A percentile compares a stretch with the other conserved stretches of the same genome.
Conservation (phyloP, 2,888 invertebrate species). For the Anticlea derivata region DNA sequence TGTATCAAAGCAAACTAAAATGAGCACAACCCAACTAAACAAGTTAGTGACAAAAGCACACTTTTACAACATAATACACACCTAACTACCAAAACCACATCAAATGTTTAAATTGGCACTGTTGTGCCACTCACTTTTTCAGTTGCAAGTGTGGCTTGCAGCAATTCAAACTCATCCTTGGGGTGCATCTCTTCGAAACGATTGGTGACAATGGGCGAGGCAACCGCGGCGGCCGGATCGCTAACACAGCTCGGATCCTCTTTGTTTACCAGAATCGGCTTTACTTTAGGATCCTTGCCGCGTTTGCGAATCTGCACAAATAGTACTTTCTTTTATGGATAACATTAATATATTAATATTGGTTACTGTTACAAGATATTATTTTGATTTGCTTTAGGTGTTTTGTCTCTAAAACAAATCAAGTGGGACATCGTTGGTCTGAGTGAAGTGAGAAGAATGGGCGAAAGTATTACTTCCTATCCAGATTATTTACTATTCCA, state of each 20-base stretch:
- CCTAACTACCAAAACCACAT: constrained; percentile 17
- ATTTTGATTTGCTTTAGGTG: no score
- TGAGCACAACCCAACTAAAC: neutral
- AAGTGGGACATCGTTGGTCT: no score
- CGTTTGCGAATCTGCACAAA: constrained; percentile 86
- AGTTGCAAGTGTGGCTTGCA: constrained; percentile 66
- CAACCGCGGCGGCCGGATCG: constrained; percentile 73
- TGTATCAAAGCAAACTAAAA: constrained; percentile 4
- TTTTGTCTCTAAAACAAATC: no score
- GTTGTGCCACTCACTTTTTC: constrained; percentile 75
- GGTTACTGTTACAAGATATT: neutral
- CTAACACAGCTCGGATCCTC: constrained; percentile 85
- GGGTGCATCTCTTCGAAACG: constrained; percentile 91
- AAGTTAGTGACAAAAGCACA: constrained; percentile 17
- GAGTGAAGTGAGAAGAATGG: no score
- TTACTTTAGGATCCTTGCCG: constrained; percentile 87
- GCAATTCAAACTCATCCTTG: constrained; percentile 88
- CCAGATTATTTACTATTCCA: no score
- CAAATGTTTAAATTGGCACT: constrained; percentile 30
- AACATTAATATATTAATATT: neutral
- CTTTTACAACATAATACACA: constrained; percentile 5
- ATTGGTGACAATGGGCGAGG: constrained; percentile 80
- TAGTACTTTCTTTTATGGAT: constrained; percentile 26
- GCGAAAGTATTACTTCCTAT: no score
- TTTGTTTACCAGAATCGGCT: constrained; percentile 90